phyloP scores from a whole-genome alignment of 2,797 vertebrate species.

The Rhabdophis nuchalis region DNA sequence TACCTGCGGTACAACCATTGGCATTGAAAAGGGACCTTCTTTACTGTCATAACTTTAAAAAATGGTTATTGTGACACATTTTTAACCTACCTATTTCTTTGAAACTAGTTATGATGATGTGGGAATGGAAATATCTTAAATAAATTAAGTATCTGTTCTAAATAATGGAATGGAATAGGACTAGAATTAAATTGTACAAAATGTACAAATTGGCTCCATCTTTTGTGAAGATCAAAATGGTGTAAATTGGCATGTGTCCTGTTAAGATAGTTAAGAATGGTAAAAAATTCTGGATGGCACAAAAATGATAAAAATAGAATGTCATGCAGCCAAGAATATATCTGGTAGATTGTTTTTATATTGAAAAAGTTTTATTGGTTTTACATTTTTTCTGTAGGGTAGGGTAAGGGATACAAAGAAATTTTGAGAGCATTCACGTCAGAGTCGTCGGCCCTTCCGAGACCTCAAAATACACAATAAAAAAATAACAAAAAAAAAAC shows the following conservation, averaged over 20 bases:
- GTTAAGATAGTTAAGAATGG: background rate
- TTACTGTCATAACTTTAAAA: background rate
- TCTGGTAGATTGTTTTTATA: background rate
- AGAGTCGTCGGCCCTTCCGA: too few relatives aligned
- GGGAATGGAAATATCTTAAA: background rate
- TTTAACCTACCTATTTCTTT: background rate
- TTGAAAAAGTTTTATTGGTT: too few relatives aligned
- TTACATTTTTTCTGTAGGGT: too few relatives aligned
- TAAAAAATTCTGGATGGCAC: background rate
- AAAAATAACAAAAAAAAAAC: too few relatives aligned
- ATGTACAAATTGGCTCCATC: background rate
- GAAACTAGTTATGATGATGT: background rate
- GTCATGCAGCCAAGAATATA: background rate
- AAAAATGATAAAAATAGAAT: background rate
- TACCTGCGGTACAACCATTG: background rate
- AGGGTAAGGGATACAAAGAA: too few relatives aligned
- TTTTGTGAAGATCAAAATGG: background rate
- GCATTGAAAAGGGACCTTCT: background rate
- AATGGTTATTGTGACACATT: background rate
- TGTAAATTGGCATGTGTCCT: background rate
- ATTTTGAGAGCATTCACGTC: too few relatives aligned
- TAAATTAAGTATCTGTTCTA: background rate
- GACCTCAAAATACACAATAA: too few relatives aligned
- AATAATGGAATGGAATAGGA: background rate
- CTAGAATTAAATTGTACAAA: too few relatives aligned